Evolutionary conservation across 2,797 vertebrate species (phyloP).

Genomic region (Apodemus agrarius): DNA sequence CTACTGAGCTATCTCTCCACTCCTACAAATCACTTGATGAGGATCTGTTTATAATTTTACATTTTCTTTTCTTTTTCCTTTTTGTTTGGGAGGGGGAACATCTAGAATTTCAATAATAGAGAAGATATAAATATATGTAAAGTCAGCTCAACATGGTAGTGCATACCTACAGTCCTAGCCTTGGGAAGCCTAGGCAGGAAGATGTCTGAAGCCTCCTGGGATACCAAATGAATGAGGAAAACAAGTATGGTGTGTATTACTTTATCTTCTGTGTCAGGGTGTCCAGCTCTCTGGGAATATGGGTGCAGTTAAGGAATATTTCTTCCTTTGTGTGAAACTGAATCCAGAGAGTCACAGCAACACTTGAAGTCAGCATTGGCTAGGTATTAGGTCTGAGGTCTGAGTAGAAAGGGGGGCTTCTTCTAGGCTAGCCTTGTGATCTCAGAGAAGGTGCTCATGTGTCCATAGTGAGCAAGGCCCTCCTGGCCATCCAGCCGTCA

Average conservation of each 20-base stretch:
- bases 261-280: background rate
- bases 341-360: background rate
- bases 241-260: background rate
- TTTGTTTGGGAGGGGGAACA: background rate
- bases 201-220: background rate
- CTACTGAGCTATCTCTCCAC: background rate
- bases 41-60: background rate
- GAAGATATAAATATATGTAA: background rate
- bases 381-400: background rate
- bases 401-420: background rate
- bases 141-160: background rate
- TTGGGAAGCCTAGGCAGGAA: background rate
- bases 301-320: background rate
- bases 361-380: background rate
- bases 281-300: background rate
- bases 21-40: background rate
- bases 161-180: background rate
- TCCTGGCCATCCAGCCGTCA: background rate
- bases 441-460: background rate
- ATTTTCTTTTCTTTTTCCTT: background rate
- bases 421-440: no score
- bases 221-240: background rate
- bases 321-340: background rate
- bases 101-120: background rate
- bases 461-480: background rate